Evolutionary conservation across 2,797 vertebrate species (phyloP), one percentile per base, ranked within the genome.

Genomic region (Sebastes kiyomatsui): DNA sequence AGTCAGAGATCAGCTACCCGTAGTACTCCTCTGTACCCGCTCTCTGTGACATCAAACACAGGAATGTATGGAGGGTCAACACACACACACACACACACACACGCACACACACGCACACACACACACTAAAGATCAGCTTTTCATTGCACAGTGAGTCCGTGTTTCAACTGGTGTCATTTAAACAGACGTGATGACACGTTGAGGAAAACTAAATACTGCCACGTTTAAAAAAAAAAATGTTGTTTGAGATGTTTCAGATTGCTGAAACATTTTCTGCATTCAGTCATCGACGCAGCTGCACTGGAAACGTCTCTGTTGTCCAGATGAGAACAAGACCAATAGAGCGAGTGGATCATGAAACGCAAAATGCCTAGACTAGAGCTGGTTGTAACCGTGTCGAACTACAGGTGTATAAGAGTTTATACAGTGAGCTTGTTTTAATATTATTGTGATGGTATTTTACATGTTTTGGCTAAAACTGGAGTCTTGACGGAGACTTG

Each of bases 271-370:
- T 56, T 79, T 67, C 60, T 59, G 52, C 13, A 5, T 46, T 78
- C 35, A 4, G 73, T 88, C 73, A 76, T 76, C 25, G 7, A 4
- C 22, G 18, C 81, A 77, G 87, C 79, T 86, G 68, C 70, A 38
- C 70, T 27, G 75, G 22, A 25, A 12, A 7, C 0, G 23, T 59
- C n/a, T 72, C 38, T 18, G 23, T 13, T 33, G 69, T 67, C 60
- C 25, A 60, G 27, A 74, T 18, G 22, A 30, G 14, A 76, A 70
- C 16, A 38, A 38, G 35, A 42, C 56, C 2, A 74, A 54, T 1
- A 4, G 9, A 13, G 4, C 6, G 23, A 28, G 11, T 11, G 11
- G 25, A 49, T 32, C 16, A 22, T 2, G 23, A 58, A 56, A 74
- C 20, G 27, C 22, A 42, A 69, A 73, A 46, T 38, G 11, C 12